A percentile compares a stretch with the other conserved stretches of the same genome.
Conservation (phyloP, 2,113 vertebrate species). For the Camelus dromedarius region DNA sequence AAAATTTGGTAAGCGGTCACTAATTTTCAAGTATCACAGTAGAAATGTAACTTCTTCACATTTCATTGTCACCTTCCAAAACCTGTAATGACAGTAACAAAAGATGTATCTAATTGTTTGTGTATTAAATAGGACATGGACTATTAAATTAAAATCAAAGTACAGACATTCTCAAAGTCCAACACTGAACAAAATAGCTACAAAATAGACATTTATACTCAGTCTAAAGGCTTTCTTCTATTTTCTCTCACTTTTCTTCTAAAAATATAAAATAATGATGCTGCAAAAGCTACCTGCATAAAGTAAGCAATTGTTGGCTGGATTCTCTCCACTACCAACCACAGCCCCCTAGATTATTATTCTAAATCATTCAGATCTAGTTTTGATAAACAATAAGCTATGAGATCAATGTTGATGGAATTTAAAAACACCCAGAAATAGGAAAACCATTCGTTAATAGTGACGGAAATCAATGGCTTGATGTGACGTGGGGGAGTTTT, state of each 20-base stretch:
- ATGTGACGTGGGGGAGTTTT: neutral
- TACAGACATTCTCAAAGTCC: neutral
- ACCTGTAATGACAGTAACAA: slow-evolving; percentile 82
- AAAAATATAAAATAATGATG: neutral
- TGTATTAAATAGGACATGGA: neutral
- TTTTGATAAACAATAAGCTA: slow-evolving; percentile 41
- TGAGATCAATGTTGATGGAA: neutral
- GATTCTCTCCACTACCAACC: neutral
- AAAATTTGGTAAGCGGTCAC: slow-evolving; percentile 67
- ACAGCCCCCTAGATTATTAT: neutral
- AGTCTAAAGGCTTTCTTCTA: neutral
- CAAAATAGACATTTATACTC: neutral
- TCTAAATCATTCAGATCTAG: slow-evolving; percentile 16
- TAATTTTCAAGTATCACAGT: slow-evolving; percentile 75
- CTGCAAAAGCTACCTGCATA: neutral
- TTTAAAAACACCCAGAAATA: slow-evolving; percentile 53
- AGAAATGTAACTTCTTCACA: slow-evolving; percentile 54
- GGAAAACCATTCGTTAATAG: neutral
- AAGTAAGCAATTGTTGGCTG: slow-evolving; percentile 21
- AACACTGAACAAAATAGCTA: neutral
- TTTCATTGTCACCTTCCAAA: slow-evolving; percentile 64
- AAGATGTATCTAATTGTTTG: slow-evolving; percentile 36
- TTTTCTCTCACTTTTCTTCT: slow-evolving; percentile 28
- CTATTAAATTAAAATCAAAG: slow-evolving; percentile 41
- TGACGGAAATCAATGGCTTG: slow-evolving; percentile 17